Evolutionary conservation across 2,113 vertebrate genomes (phyloP).

Genomic region (Sturnira hondurensis): DNA sequence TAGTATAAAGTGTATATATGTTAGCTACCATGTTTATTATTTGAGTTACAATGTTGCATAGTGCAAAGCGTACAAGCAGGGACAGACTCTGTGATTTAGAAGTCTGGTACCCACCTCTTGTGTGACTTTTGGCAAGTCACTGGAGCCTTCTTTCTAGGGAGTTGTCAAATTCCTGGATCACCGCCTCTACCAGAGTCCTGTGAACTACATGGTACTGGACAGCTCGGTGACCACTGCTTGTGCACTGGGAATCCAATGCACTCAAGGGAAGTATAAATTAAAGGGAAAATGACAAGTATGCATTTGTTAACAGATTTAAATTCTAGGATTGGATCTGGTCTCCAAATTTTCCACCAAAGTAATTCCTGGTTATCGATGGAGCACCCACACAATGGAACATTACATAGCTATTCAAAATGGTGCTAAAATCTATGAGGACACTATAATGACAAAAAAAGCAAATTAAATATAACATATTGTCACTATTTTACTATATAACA

Average conservation of each 20-base stretch:
- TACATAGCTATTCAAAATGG: not conserved
- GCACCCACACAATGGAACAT: not conserved
- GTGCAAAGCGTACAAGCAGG: not conserved
- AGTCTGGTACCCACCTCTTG: not conserved
- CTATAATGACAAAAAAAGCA: not conserved
- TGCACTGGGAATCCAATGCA: no score
- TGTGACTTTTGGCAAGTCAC: not conserved
- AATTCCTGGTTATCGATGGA: not conserved
- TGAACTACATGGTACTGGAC: not conserved
- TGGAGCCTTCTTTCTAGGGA: not conserved
- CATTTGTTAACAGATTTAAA: not conserved
- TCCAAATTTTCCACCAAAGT: not conserved
- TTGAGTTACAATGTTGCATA: not conserved
- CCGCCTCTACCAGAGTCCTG: not conserved
- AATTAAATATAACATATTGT: not conserved
- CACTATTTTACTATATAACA: not conserved
- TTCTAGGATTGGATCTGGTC: not conserved
- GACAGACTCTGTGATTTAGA: not conserved
- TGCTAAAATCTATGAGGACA: not conserved
- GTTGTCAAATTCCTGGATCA: not conserved
- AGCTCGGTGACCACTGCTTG: not conserved
- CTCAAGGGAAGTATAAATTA: not conserved
- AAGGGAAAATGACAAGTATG: not conserved
- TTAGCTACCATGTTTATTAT: not conserved
- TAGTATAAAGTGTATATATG: no score